A percentile compares a stretch with the other conserved stretches of the same genome.
phyloP scores from a whole-genome alignment of 2,888 invertebrate genomes.

The Slavum lentiscoides region DNA sequence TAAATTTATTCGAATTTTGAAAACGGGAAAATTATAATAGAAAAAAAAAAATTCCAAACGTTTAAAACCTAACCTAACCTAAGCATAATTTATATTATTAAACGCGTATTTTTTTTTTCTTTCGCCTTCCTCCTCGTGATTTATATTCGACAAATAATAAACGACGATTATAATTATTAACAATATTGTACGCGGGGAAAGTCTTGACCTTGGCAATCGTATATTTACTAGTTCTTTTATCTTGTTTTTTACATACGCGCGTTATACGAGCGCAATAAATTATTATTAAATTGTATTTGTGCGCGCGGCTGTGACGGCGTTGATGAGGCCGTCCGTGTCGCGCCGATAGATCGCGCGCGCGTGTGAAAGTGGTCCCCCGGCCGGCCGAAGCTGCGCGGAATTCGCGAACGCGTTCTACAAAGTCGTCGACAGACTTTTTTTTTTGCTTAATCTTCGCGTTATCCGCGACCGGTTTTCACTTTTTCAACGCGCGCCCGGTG shows the following conservation, averaged over 20 bases:
- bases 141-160: not conserved
- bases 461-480: conserved; percentile 40
- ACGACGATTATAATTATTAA: not conserved
- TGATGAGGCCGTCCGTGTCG: not conserved
- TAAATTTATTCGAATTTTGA: too few species aligned
- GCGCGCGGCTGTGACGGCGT: not conserved
- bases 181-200: not conserved
- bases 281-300: too few species aligned
- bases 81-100: too few species aligned
- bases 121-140: too few species aligned
- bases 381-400: not conserved
- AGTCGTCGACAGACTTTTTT: conserved; percentile 7
- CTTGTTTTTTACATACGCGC: not conserved
- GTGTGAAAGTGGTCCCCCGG: conserved; percentile 11
- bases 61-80: too few species aligned
- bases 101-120: too few species aligned
- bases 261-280: too few species aligned
- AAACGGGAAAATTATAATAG: too few species aligned
- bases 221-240: not conserved
- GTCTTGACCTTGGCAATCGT: conserved; percentile 29
- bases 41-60: too few species aligned
- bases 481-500: conserved; percentile 30
- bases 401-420: not conserved
- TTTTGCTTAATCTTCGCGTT: not conserved
- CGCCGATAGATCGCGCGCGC: not conserved